phyloP scores from a whole-genome alignment of 1,140 invertebrate genomes.

The Sycophila sp. region DNA sequence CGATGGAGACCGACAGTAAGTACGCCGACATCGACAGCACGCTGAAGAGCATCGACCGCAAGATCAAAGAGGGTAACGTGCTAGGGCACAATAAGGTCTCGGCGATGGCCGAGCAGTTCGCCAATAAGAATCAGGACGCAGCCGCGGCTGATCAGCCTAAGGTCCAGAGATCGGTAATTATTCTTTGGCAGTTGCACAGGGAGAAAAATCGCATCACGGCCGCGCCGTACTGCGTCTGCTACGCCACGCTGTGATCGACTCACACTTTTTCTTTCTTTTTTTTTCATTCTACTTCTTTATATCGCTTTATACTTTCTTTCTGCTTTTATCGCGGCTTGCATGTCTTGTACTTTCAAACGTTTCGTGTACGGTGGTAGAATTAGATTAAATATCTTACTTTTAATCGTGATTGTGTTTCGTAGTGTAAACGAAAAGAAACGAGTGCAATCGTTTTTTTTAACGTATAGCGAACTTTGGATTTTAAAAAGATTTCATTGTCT shows the following conservation, averaged over 20 bases:
- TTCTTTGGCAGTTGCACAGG: constrained; percentile 39
- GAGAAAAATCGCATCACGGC: constrained; percentile 36
- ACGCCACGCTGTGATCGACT: constrained; percentile 11
- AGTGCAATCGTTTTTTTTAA: too few species aligned
- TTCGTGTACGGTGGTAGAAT: too few species aligned
- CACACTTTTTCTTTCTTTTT: background rate
- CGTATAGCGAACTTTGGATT: too few species aligned
- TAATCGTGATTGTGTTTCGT: too few species aligned
- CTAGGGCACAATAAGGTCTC: constrained; percentile 88
- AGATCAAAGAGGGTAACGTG: constrained; percentile 81
- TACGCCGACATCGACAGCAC: constrained; percentile 83
- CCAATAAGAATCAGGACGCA: constrained; percentile 68
- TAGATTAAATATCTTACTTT: too few species aligned
- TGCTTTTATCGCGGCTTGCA: background rate
- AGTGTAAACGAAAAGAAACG: too few species aligned
- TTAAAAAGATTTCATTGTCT: too few species aligned
- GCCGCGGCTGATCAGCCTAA: constrained; percentile 62
- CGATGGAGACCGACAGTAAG: constrained; percentile 70
- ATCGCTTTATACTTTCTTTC: background rate
- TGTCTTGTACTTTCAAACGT: too few species aligned
- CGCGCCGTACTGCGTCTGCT: constrained; percentile 35
- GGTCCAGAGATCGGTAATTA: constrained; percentile 74
- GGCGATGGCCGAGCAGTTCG: constrained; percentile 83
- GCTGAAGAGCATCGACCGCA: constrained; percentile 81
- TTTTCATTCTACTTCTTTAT: background rate